A percentile compares a stretch with the other conserved stretches of the same genome.
Evolutionary conservation across 2,888 invertebrate species (phyloP).

Genomic region (Hydrotaea diabolus): DNA sequence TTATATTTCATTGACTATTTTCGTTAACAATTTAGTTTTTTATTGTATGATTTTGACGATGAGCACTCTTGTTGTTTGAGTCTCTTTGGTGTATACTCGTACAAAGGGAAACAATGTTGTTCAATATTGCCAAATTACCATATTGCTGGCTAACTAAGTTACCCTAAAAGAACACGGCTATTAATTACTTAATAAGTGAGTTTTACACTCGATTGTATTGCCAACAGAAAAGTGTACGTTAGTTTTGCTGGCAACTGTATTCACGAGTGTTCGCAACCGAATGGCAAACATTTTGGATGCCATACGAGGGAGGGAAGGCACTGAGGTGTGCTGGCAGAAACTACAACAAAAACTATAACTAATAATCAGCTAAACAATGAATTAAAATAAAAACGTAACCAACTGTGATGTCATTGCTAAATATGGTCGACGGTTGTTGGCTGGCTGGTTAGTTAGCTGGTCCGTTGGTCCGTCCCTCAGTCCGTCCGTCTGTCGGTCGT

Average conservation of each 20-base stretch:
- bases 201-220: too few relatives aligned
- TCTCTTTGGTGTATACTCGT: too few relatives aligned
- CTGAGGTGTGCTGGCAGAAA: background rate
- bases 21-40: too few relatives aligned
- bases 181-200: too few relatives aligned
- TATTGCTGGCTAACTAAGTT: too few relatives aligned
- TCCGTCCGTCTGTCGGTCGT: background rate
- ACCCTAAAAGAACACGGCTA: too few relatives aligned
- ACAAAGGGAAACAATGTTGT: too few relatives aligned
- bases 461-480: background rate
- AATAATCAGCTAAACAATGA: constrained; percentile 29
- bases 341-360: constrained; percentile 17
- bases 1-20: too few relatives aligned
- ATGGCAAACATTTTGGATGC: background rate
- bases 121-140: too few relatives aligned
- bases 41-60: too few relatives aligned
- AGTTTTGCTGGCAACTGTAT: constrained; percentile 14
- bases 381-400: constrained; percentile 40
- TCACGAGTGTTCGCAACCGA: background rate
- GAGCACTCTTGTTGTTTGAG: too few relatives aligned
- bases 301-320: background rate
- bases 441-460: background rate
- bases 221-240: background rate
- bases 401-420: constrained; percentile 60
- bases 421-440: constrained; percentile 34